A percentile compares a stretch with the other conserved stretches of the same genome.
These are phyloP conservation scores for Apotomis turbidana DNA, from an alignment of 2,888 invertebrate genomes.

Conservation along the genomic window DNA sequence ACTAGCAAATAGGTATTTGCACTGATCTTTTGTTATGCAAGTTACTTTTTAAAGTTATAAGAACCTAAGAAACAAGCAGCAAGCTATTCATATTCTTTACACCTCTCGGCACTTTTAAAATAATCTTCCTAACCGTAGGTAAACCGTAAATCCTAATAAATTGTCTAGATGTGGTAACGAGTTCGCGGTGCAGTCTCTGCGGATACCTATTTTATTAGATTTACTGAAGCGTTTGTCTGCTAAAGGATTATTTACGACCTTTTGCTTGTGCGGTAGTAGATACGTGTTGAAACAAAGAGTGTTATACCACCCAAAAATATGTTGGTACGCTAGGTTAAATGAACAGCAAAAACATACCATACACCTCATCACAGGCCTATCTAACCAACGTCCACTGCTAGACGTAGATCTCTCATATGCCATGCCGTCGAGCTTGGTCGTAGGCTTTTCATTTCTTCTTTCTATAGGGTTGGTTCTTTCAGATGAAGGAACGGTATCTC, in stretches of 20 bases:
- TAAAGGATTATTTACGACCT: slow-evolving; percentile 61
- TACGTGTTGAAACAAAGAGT: slow-evolving; percentile 27
- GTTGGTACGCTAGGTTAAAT: background rate
- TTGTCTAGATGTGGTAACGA: slow-evolving; percentile 68
- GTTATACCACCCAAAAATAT: background rate
- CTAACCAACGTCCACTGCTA: too few species aligned
- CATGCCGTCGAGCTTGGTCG: too few species aligned
- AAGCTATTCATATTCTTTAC: slow-evolving; percentile 18
- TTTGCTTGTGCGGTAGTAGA: slow-evolving; percentile 44
- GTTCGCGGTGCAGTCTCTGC: slow-evolving; percentile 59
- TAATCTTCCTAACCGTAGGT: slow-evolving; percentile 55
- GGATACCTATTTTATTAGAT: slow-evolving; percentile 66
- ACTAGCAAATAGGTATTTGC: too few species aligned
- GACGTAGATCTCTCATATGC: too few species aligned
- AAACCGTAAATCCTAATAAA: slow-evolving; percentile 66
- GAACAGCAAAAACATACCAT: background rate
- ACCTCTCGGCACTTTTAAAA: slow-evolving; percentile 51
- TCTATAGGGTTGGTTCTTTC: too few species aligned
- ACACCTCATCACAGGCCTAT: too few species aligned
- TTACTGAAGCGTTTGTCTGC: slow-evolving; percentile 59
- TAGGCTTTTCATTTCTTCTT: too few species aligned
- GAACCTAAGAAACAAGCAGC: background rate
- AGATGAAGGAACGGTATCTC: too few species aligned
- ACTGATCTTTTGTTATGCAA: too few species aligned
- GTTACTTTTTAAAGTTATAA: background rate